Conservation (phyloP, 2,797 vertebrate genomes). For the Catharus ustulatus region DNA sequence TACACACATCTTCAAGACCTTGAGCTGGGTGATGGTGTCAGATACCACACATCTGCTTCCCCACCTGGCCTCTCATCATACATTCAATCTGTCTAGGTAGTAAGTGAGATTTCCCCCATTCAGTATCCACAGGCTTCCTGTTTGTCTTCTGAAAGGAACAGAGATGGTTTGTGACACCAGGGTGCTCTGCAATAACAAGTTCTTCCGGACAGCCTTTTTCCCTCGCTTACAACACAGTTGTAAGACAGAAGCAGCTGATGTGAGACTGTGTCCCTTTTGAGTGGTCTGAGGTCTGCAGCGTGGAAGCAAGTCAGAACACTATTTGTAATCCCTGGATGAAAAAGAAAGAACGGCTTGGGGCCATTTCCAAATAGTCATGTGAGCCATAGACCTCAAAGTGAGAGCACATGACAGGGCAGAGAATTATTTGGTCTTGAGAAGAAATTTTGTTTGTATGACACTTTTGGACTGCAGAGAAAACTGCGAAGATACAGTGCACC, state of each 20-base stretch:
- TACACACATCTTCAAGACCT: background rate
- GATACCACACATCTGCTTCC: background rate
- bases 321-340: background rate
- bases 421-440: background rate
- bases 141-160: background rate
- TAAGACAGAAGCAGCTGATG: background rate
- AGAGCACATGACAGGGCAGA: background rate
- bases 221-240: rapidly evolving
- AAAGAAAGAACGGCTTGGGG: background rate
- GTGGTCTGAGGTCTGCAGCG: background rate
- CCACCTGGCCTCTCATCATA: background rate
- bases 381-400: background rate
- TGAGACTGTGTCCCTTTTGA: background rate
- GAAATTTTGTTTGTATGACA: background rate
- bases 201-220: background rate
- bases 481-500: background rate
- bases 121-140: background rate
- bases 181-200: background rate
- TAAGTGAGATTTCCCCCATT: background rate
- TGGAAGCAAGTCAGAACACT: background rate
- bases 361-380: background rate
- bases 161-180: background rate
- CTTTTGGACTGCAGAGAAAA: background rate
- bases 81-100: background rate
- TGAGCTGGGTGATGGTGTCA: background rate